Evolutionary conservation across 2,797 vertebrate species (phyloP).

Genomic region (Protosalanx chinensis): DNA sequence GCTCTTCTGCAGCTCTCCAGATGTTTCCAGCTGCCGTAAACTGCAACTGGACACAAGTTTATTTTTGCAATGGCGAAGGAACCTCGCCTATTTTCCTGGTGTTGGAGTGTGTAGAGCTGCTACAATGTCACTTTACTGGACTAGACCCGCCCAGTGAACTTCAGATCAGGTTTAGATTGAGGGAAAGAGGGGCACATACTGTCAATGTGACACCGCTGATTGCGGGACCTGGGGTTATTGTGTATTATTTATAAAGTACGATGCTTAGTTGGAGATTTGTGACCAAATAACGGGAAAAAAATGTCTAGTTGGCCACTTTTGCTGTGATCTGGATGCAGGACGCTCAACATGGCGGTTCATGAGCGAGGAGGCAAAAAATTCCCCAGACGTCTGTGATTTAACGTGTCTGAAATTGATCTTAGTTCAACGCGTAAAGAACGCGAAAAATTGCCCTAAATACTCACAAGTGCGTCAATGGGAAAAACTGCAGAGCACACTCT

Average conservation of each 20-base stretch:
- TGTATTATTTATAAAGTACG: too few species aligned
- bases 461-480: too few species aligned
- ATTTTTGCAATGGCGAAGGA: slow-evolving; percentile 28
- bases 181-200: not conserved
- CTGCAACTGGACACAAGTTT: slow-evolving; percentile 2
- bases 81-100: slow-evolving; percentile 45
- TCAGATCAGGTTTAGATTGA: slow-evolving; percentile 4
- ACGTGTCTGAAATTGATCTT: too few species aligned
- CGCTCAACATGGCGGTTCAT: slow-evolving; percentile 42
- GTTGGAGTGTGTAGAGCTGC: not conserved
- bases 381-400: too few species aligned
- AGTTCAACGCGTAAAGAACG: too few species aligned
- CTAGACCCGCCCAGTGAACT: slow-evolving; percentile 29
- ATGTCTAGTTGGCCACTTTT: too few species aligned
- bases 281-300: too few species aligned
- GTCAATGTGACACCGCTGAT: too few species aligned
- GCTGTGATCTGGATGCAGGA: not conserved
- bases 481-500: too few species aligned
- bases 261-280: too few species aligned
- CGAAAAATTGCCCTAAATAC: too few species aligned
- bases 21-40: not conserved
- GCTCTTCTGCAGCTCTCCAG: not conserved
- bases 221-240: too few species aligned
- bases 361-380: not conserved
- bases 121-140: not conserved